Conservation (phyloP, 1,140 invertebrate genomes). For the Cepaea nemoralis region DNA sequence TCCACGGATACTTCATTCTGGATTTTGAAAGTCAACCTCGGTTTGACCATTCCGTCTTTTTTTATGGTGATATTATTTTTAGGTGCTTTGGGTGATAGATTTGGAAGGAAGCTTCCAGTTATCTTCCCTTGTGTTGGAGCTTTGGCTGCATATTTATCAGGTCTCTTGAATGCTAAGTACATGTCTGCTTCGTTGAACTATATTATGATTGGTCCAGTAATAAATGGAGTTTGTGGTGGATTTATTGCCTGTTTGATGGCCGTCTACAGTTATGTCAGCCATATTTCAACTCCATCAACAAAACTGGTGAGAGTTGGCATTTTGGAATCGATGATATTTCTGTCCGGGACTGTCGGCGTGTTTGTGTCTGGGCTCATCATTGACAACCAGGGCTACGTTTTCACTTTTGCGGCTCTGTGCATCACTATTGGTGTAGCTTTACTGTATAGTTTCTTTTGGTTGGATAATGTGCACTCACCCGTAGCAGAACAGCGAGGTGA, state of each 20-base stretch:
- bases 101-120: conserved; percentile 86
- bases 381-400: conserved; percentile 62
- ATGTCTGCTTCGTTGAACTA: conserved; percentile 59
- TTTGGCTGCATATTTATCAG: conserved; percentile 81
- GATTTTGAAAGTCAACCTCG: conserved; percentile 70
- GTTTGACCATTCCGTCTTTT: conserved; percentile 71
- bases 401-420: conserved; percentile 57
- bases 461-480: conserved; percentile 55
- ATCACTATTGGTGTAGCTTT: conserved; percentile 64
- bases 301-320: conserved; percentile 87
- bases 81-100: conserved; percentile 81
- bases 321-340: conserved; percentile 77
- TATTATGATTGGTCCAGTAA: conserved; percentile 68
- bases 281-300: conserved; percentile 84
- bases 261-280: conserved; percentile 89
- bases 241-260: conserved; percentile 92
- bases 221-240: conserved; percentile 80
- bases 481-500: not conserved
- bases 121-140: conserved; percentile 86
- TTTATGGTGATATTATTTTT: conserved; percentile 69
- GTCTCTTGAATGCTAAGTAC: conserved; percentile 81
- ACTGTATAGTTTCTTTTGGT: conserved; percentile 69
- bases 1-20: conserved; percentile 69
- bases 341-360: conserved; percentile 72
- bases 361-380: conserved; percentile 71